phyloP scores from a whole-genome alignment of 2,113 vertebrate genomes.

The Brevimyrus niger region DNA sequence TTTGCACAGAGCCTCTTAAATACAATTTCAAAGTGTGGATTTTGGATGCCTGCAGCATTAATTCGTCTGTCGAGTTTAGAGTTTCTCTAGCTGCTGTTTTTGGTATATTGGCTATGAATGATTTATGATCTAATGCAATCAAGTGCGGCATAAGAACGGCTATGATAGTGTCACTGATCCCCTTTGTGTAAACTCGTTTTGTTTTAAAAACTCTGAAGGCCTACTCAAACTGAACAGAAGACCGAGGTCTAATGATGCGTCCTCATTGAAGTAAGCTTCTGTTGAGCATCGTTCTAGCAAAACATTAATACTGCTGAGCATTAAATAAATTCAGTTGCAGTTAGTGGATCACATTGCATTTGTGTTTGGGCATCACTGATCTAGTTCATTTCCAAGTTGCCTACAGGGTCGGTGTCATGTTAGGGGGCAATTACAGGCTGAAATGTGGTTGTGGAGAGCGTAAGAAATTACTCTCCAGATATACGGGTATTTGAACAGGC shows the following conservation, averaged over 20 bases:
- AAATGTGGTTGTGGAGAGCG: neutral
- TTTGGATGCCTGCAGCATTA: neutral
- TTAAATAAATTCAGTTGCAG: neutral
- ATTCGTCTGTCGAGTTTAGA: neutral
- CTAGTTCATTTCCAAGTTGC: neutral
- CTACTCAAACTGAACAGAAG: neutral
- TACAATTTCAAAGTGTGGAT: neutral
- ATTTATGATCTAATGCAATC: neutral
- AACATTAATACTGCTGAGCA: neutral
- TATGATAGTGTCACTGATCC: neutral
- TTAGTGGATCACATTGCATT: neutral
- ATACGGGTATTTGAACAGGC: neutral
- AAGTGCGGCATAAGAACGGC: neutral
- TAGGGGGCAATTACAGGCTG: neutral
- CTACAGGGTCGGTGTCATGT: neutral
- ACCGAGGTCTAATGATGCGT: neutral
- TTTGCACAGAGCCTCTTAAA: neutral
- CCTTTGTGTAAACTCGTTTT: neutral
- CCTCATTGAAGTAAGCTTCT: neutral
- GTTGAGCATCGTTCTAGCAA: neutral
- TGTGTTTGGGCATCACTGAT: neutral
- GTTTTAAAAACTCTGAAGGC: neutral
- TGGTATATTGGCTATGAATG: neutral
- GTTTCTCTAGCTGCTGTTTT: neutral
- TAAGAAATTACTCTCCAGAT: neutral